A percentile compares a stretch with the other conserved stretches of the same genome.
Conservation (phyloP, 2,113 vertebrate species). For the Sylvietta virens region DNA sequence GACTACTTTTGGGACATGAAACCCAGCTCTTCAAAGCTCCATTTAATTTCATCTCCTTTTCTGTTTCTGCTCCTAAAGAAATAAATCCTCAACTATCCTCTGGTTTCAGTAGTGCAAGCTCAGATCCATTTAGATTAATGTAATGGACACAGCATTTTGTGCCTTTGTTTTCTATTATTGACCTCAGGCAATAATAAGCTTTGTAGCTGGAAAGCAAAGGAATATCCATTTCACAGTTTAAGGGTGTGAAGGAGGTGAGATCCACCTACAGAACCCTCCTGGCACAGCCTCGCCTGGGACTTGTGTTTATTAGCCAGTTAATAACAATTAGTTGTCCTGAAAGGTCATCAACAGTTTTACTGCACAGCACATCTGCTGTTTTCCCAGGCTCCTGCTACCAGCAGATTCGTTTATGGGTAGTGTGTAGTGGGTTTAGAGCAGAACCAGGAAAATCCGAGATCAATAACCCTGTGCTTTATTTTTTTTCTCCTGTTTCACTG, state of each 20-base stretch:
- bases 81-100: not conserved
- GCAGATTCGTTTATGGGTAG: not conserved
- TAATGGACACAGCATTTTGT: not conserved
- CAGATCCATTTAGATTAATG: not conserved
- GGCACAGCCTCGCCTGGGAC: not conserved
- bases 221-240: not conserved
- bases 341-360: not conserved
- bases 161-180: not conserved
- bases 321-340: not conserved
- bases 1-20: not conserved
- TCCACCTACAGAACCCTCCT: not conserved
- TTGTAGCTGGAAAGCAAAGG: constrained; percentile 33
- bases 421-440: not conserved
- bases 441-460: not conserved
- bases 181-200: constrained; percentile 16
- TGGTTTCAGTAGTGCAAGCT: not conserved
- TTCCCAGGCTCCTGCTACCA: not conserved
- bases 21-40: not conserved
- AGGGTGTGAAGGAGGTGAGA: not conserved
- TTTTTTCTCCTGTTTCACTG: not conserved
- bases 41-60: not conserved
- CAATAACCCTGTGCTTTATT: not conserved
- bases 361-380: not conserved
- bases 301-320: not conserved
- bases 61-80: not conserved